A percentile compares a stretch with the other conserved stretches of the same genome.
phyloP scores from a whole-genome alignment of 64 coral and sea anemone genomes.

The Dendrophyllia cribrosa region DNA sequence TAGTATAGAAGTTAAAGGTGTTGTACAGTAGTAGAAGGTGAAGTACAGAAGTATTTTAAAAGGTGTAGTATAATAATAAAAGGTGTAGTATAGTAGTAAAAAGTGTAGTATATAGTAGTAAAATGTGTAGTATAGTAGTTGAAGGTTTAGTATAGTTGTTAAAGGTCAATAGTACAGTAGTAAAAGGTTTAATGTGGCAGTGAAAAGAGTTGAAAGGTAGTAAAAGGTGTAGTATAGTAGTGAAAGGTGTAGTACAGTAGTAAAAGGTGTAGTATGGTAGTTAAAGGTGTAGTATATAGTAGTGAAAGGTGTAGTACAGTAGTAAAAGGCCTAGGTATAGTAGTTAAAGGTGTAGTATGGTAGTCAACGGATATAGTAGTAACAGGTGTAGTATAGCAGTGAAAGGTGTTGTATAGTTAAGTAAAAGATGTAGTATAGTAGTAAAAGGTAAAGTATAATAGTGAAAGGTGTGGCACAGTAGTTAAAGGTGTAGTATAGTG shows the following conservation, averaged over 20 bases:
- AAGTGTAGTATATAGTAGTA: background rate
- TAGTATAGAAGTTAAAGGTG: background rate
- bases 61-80: background rate
- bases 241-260: background rate
- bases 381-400: too few species aligned
- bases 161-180: background rate
- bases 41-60: background rate
- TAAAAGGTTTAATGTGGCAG: background rate
- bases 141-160: background rate
- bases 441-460: too few species aligned
- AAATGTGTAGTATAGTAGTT: background rate
- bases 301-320: background rate
- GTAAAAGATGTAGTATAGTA: background rate
- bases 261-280: background rate
- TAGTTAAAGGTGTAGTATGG: background rate
- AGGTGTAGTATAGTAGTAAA: background rate
- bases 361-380: background rate
- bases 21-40: background rate
- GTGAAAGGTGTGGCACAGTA: too few species aligned
- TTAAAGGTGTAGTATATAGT: background rate
- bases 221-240: background rate
- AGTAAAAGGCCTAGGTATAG: background rate
- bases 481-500: background rate
- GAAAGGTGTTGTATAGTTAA: background rate
- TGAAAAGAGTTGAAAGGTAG: background rate